Evolutionary conservation across 2,888 invertebrate genomes (phyloP).

Genomic region (Drosophila paramelanica): DNA sequence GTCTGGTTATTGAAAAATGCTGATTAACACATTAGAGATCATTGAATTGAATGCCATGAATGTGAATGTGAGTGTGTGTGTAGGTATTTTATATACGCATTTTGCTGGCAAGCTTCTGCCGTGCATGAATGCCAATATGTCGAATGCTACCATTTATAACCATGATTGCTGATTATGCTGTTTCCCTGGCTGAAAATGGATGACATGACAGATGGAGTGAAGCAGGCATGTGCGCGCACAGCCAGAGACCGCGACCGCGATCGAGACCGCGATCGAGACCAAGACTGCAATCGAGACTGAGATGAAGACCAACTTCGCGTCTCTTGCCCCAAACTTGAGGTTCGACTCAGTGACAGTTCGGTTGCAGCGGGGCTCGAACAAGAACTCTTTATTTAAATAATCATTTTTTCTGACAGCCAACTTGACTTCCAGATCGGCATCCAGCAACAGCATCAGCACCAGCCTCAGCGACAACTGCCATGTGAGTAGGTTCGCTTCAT

Average conservation of each 20-base stretch:
- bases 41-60: constrained; percentile 57
- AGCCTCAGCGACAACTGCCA: constrained; percentile 45
- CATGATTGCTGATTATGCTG: constrained; percentile 83
- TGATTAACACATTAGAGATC: constrained; percentile 78
- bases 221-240: constrained; percentile 74
- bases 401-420: constrained; percentile 84
- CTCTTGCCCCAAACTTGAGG: constrained; percentile 15
- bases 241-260: constrained; percentile 62
- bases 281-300: constrained; percentile 9
- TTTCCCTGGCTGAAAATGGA: constrained; percentile 79
- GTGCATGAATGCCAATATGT: constrained; percentile 82
- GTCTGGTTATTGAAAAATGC: constrained; percentile 72
- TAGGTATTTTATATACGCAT: constrained; percentile 34
- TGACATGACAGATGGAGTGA: constrained; percentile 83
- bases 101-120: constrained; percentile 55
- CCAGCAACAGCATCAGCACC: constrained; percentile 35
- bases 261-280: constrained; percentile 13
- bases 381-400: constrained; percentile 83
- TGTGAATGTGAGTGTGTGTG: constrained; percentile 16
- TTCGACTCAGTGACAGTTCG: constrained; percentile 75
- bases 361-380: constrained; percentile 75
- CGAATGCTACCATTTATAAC: constrained; percentile 84
- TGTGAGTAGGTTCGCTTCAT: constrained; percentile 41
- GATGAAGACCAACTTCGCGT: constrained; percentile 6
- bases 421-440: constrained; percentile 85